phyloP scores from a whole-genome alignment of 1,140 invertebrate species.

The Drosophila nikananu region DNA sequence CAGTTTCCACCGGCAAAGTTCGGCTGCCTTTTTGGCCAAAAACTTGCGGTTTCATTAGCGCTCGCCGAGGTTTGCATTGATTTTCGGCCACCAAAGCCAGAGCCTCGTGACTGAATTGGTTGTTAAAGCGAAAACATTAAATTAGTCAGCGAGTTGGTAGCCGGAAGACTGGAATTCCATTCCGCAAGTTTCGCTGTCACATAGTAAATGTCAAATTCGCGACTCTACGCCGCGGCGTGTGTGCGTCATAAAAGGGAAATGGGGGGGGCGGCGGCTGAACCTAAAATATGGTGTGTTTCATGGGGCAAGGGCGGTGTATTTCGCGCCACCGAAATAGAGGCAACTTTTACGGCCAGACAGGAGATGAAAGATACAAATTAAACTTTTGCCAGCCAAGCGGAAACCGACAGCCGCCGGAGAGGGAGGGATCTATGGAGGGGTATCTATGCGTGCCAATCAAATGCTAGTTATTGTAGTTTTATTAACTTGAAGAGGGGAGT shows the following conservation, averaged over 20 bases:
- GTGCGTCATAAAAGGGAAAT: slow-evolving; percentile 10
- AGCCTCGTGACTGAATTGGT: slow-evolving; percentile 37
- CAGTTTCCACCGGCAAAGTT: slow-evolving; percentile 28
- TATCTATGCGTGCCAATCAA: slow-evolving; percentile 20
- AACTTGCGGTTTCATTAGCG: slow-evolving; percentile 48
- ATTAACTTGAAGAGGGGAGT: neutral
- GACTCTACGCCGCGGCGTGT: slow-evolving; percentile 27
- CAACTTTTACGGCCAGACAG: slow-evolving; percentile 35
- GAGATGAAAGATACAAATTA: slow-evolving; percentile 40
- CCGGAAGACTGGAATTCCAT: slow-evolving; percentile 30
- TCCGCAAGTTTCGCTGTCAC: slow-evolving; percentile 42
- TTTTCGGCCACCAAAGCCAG: slow-evolving; percentile 9
- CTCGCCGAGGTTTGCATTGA: slow-evolving; percentile 46
- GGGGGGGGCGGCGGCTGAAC: neutral
- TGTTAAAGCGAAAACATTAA: slow-evolving; percentile 56
- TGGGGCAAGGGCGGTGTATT: neutral
- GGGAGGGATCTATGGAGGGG: neutral
- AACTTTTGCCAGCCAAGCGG: slow-evolving; percentile 36
- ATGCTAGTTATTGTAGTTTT: slow-evolving; percentile 24
- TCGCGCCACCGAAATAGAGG: neutral
- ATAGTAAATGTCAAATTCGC: slow-evolving; percentile 45
- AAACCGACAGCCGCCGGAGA: neutral
- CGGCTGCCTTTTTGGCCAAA: slow-evolving; percentile 14
- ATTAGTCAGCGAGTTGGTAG: slow-evolving; percentile 44
- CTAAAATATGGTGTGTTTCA: slow-evolving; percentile 1